Evolutionary conservation across 1,140 invertebrate species (phyloP).

Genomic region (Dreissena rostriformis): DNA sequence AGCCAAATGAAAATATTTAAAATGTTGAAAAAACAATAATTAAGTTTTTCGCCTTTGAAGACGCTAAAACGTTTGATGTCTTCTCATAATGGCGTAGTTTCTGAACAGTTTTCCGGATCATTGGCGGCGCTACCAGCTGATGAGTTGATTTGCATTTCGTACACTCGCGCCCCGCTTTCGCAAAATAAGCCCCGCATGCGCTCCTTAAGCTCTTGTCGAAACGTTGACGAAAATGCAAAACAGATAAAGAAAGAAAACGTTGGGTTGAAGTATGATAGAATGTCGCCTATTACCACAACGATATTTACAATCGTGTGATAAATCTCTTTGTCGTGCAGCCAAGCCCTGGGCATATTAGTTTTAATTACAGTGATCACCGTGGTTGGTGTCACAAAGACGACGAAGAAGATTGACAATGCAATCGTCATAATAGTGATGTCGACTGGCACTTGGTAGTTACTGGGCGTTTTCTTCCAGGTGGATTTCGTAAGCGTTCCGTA

Average conservation of each 20-base stretch:
- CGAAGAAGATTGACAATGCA: conserved; percentile 68
- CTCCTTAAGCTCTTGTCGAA: conserved; percentile 51
- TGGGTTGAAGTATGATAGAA: conserved; percentile 45
- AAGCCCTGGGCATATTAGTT: conserved; percentile 66
- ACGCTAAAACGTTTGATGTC: no score
- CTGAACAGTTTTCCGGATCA: conserved; percentile 51
- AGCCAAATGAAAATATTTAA: no score
- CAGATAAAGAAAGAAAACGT: conserved; percentile 47
- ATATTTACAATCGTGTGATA: conserved; percentile 21
- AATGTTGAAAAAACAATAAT: no score
- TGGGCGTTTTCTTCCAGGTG: conserved; percentile 57
- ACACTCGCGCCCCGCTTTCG: conserved; percentile 21
- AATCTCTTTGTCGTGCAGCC: conserved; percentile 58
- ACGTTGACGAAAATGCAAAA: conserved; percentile 63
- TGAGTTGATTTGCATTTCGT: conserved; percentile 57
- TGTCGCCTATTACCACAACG: conserved; percentile 13
- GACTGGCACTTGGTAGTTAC: conserved; percentile 56
- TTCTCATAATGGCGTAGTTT: conserved; percentile 51
- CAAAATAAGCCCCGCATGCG: conserved; percentile 20
- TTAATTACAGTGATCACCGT: conserved; percentile 73
- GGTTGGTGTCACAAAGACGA: conserved; percentile 72
- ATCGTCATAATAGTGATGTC: conserved; percentile 67
- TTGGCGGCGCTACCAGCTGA: not conserved
- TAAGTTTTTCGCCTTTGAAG: no score
- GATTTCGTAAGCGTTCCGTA: conserved; percentile 69